A percentile compares a stretch with the other conserved stretches of the same genome.
These are phyloP conservation scores for Notoglanidium macrostoma DNA, from an alignment of 2,797 vertebrate genomes.

Conservation along the genomic window DNA sequence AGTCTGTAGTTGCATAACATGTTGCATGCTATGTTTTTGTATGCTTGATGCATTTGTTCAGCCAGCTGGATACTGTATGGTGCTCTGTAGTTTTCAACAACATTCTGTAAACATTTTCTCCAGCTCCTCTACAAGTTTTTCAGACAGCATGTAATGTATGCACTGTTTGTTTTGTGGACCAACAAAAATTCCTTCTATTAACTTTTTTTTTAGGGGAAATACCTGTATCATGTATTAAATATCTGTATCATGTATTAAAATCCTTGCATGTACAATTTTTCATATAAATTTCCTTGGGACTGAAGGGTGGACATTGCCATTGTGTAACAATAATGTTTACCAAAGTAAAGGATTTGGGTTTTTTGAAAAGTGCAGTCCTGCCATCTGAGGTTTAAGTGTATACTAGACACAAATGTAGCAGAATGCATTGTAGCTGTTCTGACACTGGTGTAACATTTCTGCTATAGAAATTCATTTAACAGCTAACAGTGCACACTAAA, in stretches of 20 bases:
- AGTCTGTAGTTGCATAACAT: too few species aligned
- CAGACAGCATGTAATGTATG: not conserved
- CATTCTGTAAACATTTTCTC: not conserved
- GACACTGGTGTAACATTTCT: not conserved
- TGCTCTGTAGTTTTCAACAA: not conserved
- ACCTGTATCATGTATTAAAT: not conserved
- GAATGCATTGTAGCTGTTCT: not conserved
- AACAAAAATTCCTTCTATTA: not conserved
- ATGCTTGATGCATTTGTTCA: not conserved
- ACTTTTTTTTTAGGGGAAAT: not conserved
- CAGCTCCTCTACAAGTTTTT: not conserved
- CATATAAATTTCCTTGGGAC: not conserved
- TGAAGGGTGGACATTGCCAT: not conserved
- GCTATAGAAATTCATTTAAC: not conserved
- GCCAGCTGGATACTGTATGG: not conserved
- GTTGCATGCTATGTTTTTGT: too few species aligned
- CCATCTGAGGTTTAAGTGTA: not conserved
- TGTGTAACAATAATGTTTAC: not conserved
- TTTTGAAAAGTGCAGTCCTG: not conserved
- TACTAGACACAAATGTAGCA: not conserved
- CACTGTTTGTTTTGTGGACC: not conserved
- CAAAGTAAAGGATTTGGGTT: not conserved
- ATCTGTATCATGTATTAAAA: not conserved
- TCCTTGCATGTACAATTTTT: not conserved
- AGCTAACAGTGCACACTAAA: not conserved